Evolutionary conservation across 92 coral and sea anemone species (phyloP), one percentile per base, ranked within the genome.

Genomic region (Heliopora coerulea): DNA sequence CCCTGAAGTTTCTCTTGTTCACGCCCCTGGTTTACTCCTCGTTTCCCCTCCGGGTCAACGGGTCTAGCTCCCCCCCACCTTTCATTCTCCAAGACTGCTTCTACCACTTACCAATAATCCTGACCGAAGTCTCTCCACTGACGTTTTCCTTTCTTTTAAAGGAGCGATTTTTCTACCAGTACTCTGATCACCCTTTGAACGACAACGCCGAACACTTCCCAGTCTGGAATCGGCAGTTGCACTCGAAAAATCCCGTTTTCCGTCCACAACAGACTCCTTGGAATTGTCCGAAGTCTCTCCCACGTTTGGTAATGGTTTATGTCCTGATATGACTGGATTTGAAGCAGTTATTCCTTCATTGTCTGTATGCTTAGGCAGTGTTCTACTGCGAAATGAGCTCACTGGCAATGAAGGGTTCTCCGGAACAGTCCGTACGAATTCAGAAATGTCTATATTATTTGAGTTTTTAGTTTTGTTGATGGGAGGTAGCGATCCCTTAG

Each of bases 401-500:
- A 28, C 30, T 14, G 61, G 29, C 9, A 8, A 12, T 3, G 61
- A 17, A 3, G 61, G 33, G 10, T 70, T 63, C 77, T 52, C 62
- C 23, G 62, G 17, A 28, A 58, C 31, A 33, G 44, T 13, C 26
- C 62, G 80, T 68, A 95, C 68, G 77, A 95, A 90, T 90, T 95
- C 99, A 42, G 99, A 95, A 54, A 95, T 96, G 32, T 95, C 99
- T 56, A 95, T 90, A 73, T 88, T 90, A 72, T 68, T 88, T 44
- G 95, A 84, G 52, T 95, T 95, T 60, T 78, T 72, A 23, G 86
- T 88, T 4, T 96, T 95, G 73, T 86, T 95, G 5, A 95, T 91
- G 23, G 99, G 99, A 0, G 97, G 99, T 30, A 95, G 62, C 10
- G 96, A 84, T 10, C 88, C 96, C 83, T 86, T 86, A 9, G 81